A percentile compares a stretch with the other conserved stretches of the same genome.
Conservation (phyloP, 2,113 vertebrate species). For the Dinomys branickii region DNA sequence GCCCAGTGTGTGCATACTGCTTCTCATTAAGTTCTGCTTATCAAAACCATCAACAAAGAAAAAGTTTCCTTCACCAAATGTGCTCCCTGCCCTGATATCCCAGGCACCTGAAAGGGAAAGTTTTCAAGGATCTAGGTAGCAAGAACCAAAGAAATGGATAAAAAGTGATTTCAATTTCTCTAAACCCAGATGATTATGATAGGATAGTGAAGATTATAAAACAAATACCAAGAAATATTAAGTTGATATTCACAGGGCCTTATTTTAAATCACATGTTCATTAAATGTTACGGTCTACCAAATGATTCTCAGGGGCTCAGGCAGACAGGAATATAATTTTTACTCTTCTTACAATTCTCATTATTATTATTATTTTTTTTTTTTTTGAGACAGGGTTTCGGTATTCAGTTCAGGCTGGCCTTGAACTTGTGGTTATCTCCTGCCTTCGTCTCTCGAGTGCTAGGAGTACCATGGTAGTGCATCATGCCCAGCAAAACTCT, state of each 20-base stretch:
- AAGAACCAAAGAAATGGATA: background rate
- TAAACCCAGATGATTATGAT: background rate
- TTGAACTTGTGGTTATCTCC: background rate
- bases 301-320: background rate
- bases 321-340: background rate
- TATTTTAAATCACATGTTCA: background rate
- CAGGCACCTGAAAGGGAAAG: background rate
- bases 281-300: background rate
- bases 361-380: background rate
- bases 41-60: constrained; percentile 46
- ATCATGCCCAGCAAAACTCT: background rate
- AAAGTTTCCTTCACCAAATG: constrained; percentile 21
- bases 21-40: constrained; percentile 40
- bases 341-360: background rate
- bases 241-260: background rate
- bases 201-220: background rate
- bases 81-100: background rate
- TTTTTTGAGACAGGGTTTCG: background rate
- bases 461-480: background rate
- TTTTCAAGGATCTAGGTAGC: background rate
- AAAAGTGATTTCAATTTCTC: background rate
- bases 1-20: background rate
- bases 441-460: background rate
- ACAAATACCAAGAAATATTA: background rate
- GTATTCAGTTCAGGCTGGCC: background rate